Percentiles rank a stretch among this genome's conserved stretches.
These are phyloP conservation scores for Harpagifer antarcticus DNA, from an alignment of 2,797 vertebrate species.

Conservation along the genomic window DNA sequence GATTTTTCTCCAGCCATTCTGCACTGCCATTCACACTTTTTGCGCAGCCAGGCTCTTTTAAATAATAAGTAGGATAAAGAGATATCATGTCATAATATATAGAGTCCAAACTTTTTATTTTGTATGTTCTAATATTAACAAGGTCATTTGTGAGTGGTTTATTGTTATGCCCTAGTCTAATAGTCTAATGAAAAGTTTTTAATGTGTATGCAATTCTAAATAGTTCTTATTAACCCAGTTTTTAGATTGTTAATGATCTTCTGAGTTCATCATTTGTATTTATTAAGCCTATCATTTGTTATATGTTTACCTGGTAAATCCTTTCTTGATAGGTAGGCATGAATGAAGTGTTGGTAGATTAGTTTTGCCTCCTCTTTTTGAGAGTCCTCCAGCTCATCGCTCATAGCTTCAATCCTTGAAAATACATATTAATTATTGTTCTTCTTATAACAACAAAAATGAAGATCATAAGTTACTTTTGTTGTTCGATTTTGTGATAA, in stretches of 20 bases:
- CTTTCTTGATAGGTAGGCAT: conserved; percentile 46
- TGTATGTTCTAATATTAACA: neutral
- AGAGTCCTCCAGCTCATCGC: conserved; percentile 1
- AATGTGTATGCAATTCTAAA: neutral
- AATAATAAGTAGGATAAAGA: neutral
- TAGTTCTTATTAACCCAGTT: too few relatives aligned
- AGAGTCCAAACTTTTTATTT: neutral
- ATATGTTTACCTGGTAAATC: conserved; percentile 42
- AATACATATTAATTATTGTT: neutral
- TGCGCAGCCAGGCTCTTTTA: conserved; percentile 44
- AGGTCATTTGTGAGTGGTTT: neutral
- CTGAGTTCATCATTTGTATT: rapidly evolving
- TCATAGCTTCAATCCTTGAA: conserved; percentile 40
- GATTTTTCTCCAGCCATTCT: conserved; percentile 54
- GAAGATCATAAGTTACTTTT: neutral
- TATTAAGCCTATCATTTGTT: neutral
- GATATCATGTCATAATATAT: neutral
- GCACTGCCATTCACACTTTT: conserved; percentile 32
- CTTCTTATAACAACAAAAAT: neutral
- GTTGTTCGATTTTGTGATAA: neutral
- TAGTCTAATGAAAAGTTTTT: neutral
- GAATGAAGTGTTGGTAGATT: conserved; percentile 56
- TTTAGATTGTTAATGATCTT: too few relatives aligned
- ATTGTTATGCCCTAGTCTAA: neutral
- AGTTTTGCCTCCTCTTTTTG: neutral